A percentile compares a stretch with the other conserved stretches of the same genome.
Evolutionary conservation across 2,113 vertebrate species (phyloP).

Genomic region (Catagonus wagneri): DNA sequence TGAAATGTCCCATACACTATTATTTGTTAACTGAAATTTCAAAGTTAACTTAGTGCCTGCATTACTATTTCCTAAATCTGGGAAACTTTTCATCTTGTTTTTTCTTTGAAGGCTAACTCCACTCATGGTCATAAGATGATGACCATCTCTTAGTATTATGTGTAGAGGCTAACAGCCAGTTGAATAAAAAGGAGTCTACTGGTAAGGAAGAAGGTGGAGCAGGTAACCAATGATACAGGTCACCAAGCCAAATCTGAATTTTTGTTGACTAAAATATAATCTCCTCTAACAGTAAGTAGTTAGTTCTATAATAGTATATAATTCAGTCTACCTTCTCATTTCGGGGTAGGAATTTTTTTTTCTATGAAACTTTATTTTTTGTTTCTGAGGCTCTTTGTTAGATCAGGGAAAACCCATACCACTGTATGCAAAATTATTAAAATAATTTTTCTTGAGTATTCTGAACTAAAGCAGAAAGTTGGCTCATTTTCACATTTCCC

Average conservation of each 20-base stretch:
- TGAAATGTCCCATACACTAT: neutral
- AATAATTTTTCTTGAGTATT: neutral
- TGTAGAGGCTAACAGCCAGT: neutral
- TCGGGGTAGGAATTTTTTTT: neutral
- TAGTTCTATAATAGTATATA: neutral
- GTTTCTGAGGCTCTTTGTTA: constrained; percentile 26
- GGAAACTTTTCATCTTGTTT: neutral
- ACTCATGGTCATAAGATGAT: neutral
- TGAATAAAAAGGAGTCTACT: neutral
- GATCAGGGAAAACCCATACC: neutral
- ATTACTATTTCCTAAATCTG: constrained; percentile 43
- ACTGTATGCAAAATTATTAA: neutral
- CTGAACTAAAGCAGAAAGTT: neutral
- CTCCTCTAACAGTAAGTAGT: constrained; percentile 29
- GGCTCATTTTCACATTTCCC: neutral
- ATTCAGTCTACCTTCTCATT: neutral
- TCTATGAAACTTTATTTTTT: neutral
- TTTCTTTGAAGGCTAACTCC: neutral
- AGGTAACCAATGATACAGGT: neutral
- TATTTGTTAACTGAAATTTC: constrained; percentile 11
- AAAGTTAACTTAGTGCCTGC: neutral
- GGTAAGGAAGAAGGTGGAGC: constrained; percentile 30
- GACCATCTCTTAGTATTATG: neutral
- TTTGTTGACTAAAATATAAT: constrained; percentile 30
- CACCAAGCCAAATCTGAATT: constrained; percentile 41